A percentile compares a stretch with the other conserved stretches of the same genome.
phyloP scores from a whole-genome alignment of 2,113 vertebrate species.

The Synodontis membranacea region DNA sequence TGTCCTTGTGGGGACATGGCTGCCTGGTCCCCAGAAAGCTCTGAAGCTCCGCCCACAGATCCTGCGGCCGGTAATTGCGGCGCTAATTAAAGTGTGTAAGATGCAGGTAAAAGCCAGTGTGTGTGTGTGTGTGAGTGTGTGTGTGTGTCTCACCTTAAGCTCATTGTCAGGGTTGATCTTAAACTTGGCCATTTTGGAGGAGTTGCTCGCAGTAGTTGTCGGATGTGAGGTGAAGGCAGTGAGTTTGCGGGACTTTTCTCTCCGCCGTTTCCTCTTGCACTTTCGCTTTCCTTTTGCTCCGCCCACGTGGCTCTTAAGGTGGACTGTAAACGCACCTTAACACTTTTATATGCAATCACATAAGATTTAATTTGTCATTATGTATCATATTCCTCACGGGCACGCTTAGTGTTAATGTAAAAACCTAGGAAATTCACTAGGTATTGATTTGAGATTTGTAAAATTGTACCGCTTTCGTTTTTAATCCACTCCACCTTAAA shows the following conservation, averaged over 20 bases:
- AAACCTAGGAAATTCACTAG: not conserved
- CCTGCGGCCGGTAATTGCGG: not conserved
- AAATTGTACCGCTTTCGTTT: too few relatives aligned
- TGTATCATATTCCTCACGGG: too few relatives aligned
- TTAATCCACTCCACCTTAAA: not conserved
- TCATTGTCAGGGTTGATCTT: slow-evolving; percentile 58
- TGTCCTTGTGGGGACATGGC: not conserved
- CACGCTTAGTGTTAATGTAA: not conserved
- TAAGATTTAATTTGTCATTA: not conserved
- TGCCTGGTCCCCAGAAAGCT: not conserved
- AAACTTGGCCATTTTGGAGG: slow-evolving; percentile 46
- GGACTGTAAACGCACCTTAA: not conserved
- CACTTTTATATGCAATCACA: not conserved
- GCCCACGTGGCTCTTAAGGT: not conserved
- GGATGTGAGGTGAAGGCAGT: slow-evolving; percentile 50
- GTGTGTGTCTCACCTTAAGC: slow-evolving; percentile 60
- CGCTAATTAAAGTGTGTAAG: not conserved
- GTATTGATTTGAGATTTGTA: not conserved
- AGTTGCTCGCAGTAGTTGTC: not conserved
- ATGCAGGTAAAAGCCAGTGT: not conserved
- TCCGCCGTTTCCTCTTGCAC: slow-evolving; percentile 4
- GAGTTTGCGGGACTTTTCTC: slow-evolving; percentile 2
- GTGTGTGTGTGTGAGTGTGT: not conserved
- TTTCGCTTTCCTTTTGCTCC: slow-evolving; percentile 25
- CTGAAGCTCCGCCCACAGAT: not conserved